These are phyloP conservation scores for Folsomia manolachei DNA, from an alignment of 2,888 invertebrate genomes.

Conservation along the genomic window DNA sequence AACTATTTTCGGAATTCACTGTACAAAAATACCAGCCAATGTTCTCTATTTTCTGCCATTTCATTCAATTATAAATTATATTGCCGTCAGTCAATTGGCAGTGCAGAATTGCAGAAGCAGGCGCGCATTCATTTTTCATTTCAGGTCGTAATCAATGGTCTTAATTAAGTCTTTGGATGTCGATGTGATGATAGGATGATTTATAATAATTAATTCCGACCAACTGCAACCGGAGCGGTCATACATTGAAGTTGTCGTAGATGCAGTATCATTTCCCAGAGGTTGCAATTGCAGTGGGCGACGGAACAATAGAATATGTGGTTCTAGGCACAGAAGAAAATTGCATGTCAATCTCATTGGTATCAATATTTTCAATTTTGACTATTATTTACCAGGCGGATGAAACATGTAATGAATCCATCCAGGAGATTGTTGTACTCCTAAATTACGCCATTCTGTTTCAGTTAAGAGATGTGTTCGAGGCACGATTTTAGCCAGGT, in stretches of 20 bases:
- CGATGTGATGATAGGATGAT: no score
- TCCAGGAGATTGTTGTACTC: slow-evolving; percentile 89
- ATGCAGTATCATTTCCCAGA: not conserved
- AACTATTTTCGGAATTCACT: no score
- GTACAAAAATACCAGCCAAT: no score
- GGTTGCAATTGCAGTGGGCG: slow-evolving; percentile 57
- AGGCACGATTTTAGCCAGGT: slow-evolving; percentile 79
- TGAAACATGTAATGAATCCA: slow-evolving; percentile 91
- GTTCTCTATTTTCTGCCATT: no score
- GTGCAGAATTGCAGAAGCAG: no score
- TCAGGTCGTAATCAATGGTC: no score
- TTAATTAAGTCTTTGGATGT: no score
- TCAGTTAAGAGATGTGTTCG: slow-evolving; percentile 89
- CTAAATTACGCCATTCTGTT: slow-evolving; percentile 89
- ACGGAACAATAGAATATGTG: slow-evolving; percentile 79
- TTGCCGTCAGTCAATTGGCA: no score
- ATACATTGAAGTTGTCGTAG: not conserved
- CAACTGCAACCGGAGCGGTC: no score
- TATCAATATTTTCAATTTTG: not conserved
- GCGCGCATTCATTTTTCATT: no score
- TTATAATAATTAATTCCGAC: no score
- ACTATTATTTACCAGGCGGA: slow-evolving; percentile 62
- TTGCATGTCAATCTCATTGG: not conserved
- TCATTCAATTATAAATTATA: no score
- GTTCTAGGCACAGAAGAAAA: slow-evolving; percentile 61